Evolutionary conservation across 2,113 vertebrate species (phyloP).

Genomic region (Melanerpes aurifrons): DNA sequence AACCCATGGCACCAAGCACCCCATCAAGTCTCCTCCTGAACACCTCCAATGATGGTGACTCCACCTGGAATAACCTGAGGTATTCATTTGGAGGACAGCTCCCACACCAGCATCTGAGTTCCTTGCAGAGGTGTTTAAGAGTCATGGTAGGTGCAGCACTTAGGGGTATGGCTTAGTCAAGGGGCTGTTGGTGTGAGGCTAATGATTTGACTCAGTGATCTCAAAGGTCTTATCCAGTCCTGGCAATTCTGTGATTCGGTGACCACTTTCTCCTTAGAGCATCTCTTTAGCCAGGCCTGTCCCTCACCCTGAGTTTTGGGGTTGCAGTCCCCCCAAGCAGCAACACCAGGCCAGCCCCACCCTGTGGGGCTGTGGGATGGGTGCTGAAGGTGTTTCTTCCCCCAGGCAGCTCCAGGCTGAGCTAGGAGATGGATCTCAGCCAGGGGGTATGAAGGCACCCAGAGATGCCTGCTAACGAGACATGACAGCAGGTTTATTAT

Average conservation of each 20-base stretch:
- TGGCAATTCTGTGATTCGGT: no score
- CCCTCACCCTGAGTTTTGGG: neutral
- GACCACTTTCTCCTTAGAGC: neutral
- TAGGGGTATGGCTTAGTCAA: no score
- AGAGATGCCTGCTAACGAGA: slow-evolving; percentile 3
- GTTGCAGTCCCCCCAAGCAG: neutral
- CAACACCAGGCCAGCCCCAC: accelerated
- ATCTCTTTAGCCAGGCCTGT: neutral
- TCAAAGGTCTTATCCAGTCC: no score
- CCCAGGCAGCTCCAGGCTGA: neutral
- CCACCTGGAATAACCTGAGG: neutral
- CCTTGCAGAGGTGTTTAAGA: neutral
- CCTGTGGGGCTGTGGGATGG: accelerated
- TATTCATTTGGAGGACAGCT: neutral
- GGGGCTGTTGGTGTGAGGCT: no score
- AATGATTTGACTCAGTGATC: no score
- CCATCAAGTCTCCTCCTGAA: no score
- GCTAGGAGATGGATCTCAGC: neutral
- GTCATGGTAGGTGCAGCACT: no score
- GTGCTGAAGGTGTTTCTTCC: neutral
- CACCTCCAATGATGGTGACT: no score
- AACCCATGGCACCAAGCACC: no score
- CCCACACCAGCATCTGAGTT: neutral
- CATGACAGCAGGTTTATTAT: slow-evolving; percentile 23
- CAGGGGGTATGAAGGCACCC: neutral